Evolutionary conservation across 2,113 vertebrate genomes (phyloP).

Genomic region (Salvator merianae): DNA sequence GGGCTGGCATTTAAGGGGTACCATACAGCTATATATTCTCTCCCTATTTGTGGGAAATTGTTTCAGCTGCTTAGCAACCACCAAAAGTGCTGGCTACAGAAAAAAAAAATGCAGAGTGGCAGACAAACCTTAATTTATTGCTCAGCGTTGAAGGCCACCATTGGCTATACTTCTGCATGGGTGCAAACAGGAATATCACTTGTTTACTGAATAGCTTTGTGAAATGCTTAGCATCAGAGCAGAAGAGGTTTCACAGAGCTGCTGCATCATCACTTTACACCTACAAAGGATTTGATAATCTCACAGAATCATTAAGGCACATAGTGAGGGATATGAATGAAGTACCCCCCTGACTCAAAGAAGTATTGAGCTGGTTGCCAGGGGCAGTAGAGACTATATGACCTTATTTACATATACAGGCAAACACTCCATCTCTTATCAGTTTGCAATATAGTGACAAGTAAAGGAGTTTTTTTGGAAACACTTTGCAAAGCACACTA

Average conservation of each 20-base stretch:
- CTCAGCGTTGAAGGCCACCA: not conserved
- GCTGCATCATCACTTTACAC: not conserved
- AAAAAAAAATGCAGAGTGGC: not conserved
- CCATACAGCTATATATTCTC: not conserved
- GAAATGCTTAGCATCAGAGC: not conserved
- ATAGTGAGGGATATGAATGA: not conserved
- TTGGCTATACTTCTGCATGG: not conserved
- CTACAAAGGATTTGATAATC: not conserved
- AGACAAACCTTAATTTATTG: not conserved
- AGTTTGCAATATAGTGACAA: too few relatives aligned
- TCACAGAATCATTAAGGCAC: not conserved
- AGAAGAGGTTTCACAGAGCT: not conserved
- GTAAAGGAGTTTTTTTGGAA: too few relatives aligned
- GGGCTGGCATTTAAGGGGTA: not conserved
- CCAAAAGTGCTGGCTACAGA: not conserved
- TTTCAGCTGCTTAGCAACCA: not conserved
- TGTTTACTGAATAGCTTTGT: not conserved
- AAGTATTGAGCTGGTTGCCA: not conserved
- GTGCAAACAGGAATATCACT: not conserved
- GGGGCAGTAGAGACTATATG: not conserved
- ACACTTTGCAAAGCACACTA: too few relatives aligned
- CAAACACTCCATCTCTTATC: too few relatives aligned
- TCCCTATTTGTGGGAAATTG: not conserved
- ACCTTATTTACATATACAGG: too few relatives aligned
- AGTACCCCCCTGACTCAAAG: not conserved